Conservation (phyloP, 1,140 invertebrate species). For the Camponotus pennsylvanicus region DNA sequence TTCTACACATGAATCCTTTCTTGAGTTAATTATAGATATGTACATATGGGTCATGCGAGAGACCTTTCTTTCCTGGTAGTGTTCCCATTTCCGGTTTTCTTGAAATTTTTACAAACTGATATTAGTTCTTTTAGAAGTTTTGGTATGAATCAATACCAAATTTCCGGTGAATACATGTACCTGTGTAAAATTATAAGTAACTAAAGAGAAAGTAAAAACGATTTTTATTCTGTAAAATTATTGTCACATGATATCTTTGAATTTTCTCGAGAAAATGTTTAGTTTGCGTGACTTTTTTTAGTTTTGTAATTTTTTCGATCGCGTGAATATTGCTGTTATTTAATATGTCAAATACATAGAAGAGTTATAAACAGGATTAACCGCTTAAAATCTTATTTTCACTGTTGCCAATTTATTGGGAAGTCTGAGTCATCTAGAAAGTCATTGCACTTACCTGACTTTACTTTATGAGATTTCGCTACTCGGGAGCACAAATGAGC, state of each 20-base stretch:
- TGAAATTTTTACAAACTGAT: constrained; percentile 1
- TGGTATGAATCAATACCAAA: neutral
- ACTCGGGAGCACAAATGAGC: constrained; percentile 17
- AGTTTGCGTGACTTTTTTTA: neutral
- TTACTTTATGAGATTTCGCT: constrained; percentile 48
- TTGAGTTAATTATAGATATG: neutral
- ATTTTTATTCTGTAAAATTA: neutral
- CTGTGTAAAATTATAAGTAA: constrained; percentile 13
- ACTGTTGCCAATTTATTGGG: neutral
- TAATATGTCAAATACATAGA: neutral
- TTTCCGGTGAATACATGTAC: constrained; percentile 13
- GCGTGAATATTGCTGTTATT: neutral
- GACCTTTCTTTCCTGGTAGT: constrained; percentile 3
- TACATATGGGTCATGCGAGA: neutral
- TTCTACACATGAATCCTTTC: neutral
- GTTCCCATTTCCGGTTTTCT: constrained; percentile 26
- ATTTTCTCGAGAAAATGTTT: neutral
- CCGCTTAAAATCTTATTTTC: neutral
- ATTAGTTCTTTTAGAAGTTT: constrained; percentile 9
- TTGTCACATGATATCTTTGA: neutral
- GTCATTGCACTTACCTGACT: neutral
- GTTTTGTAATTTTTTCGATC: neutral
- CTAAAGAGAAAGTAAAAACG: neutral
- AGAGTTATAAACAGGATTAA: neutral
- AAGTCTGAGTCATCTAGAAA: constrained; percentile 24